phyloP scores from a whole-genome alignment of 2,113 vertebrate genomes.

The Nibea coibor region DNA sequence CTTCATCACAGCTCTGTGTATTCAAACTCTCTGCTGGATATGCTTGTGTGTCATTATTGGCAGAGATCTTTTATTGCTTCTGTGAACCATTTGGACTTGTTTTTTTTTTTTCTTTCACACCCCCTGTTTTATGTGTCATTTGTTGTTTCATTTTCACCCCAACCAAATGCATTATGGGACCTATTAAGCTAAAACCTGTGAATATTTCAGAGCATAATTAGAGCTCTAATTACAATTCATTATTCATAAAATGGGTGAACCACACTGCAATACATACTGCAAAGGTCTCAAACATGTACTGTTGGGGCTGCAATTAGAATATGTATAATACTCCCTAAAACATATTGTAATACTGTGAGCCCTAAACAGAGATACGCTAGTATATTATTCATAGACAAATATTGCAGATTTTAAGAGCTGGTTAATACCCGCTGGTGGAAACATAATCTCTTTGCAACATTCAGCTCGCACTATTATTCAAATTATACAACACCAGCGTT shows the following conservation, averaged over 20 bases:
- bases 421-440: constrained; percentile 9
- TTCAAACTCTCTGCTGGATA: constrained; percentile 50
- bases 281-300: constrained; percentile 46
- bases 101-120: constrained; percentile 9
- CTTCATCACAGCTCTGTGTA: constrained; percentile 49
- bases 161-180: constrained; percentile 58
- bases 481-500: constrained; percentile 1
- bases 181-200: constrained; percentile 70
- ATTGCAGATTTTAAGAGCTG: constrained; percentile 37
- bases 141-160: constrained; percentile 65
- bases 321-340: constrained; percentile 44
- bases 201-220: constrained; percentile 75
- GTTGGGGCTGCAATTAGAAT: constrained; percentile 50
- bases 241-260: constrained; percentile 70
- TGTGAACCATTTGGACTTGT: constrained; percentile 44
- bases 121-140: constrained; percentile 62
- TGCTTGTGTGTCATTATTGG: constrained; percentile 48
- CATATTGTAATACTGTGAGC: constrained; percentile 35
- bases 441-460: constrained; percentile 25
- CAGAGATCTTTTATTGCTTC: constrained; percentile 52
- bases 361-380: constrained; percentile 18
- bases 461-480: not conserved
- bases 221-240: constrained; percentile 76
- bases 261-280: constrained; percentile 51
- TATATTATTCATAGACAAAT: constrained; percentile 55